Evolutionary conservation across 2,888 invertebrate genomes (phyloP).

Genomic region (Ectemnius lituratus): DNA sequence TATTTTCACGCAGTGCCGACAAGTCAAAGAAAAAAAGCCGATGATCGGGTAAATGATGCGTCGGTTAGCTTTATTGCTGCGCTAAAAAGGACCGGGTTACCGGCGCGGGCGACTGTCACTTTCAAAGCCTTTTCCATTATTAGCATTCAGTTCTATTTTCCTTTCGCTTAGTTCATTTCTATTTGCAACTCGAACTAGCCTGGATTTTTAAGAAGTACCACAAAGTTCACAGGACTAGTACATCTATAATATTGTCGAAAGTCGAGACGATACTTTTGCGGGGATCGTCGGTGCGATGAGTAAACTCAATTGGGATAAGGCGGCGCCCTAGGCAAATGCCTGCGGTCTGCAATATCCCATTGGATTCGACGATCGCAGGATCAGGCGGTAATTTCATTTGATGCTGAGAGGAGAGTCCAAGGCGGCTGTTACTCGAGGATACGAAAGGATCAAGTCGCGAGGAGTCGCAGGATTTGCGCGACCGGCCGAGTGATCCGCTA

Average conservation of each 20-base stretch:
- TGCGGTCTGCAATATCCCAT: constrained; percentile 46
- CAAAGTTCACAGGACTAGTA: too few species aligned
- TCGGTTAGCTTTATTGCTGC: constrained; percentile 30
- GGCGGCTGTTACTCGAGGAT: constrained; percentile 11
- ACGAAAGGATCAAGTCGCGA: constrained; percentile 42
- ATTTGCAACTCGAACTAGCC: too few species aligned
- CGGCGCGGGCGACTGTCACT: too few species aligned
- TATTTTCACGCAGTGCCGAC: constrained; percentile 57
- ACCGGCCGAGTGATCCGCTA: constrained; percentile 50
- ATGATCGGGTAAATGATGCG: constrained; percentile 25
- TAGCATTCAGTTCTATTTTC: too few species aligned
- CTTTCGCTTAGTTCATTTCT: too few species aligned
- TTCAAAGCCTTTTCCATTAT: too few species aligned
- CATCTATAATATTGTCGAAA: not conserved
- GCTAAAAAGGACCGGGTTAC: constrained; percentile 40
- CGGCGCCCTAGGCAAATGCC: constrained; percentile 30
- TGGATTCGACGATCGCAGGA: constrained; percentile 58
- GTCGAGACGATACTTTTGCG: not conserved
- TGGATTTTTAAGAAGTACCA: too few species aligned
- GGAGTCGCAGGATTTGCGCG: constrained; percentile 54
- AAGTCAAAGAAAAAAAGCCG: constrained; percentile 33
- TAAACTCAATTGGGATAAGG: constrained; percentile 27
- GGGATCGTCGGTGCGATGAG: not conserved
- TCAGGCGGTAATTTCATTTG: constrained; percentile 66
- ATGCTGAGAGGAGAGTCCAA: constrained; percentile 34